Evolutionary conservation across 2,888 invertebrate genomes (phyloP), one percentile per base, ranked within the genome.

Genomic region (Drosophila algonquin): DNA sequence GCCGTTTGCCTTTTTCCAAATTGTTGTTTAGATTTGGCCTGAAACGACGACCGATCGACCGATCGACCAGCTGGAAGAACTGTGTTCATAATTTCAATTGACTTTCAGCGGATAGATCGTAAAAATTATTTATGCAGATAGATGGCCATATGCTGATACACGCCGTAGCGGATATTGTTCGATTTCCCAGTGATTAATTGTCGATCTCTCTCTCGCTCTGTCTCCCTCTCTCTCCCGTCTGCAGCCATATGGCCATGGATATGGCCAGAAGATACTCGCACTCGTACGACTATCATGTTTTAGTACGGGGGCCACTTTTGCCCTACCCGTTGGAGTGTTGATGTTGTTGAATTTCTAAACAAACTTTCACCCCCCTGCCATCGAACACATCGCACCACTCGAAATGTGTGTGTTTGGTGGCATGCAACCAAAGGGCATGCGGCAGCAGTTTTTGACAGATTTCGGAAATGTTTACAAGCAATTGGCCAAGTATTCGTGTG

Each of bases 61-160:
- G 10, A 32, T 4, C 32, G 32, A 35, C 47, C 55, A 46, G 44
- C 56, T 57, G 65, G 46, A 53, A 64, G 61, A 70, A 63, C 75
- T 81, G 75, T 81, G 75, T 74, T 86, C 83, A 85, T 88, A 88
- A 81, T 87, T 86, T 81, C 70, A 69, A 74, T 73, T 76, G 68
- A 73, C 72, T 70, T 68, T 67, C 68, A 47, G 56, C 56, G 48
- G 47, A 10, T 35, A 68, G 68, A 67, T 75, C 60, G 63, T 73
- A 74, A 72, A 72, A 73, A 72, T 72, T 52, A 70, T 70, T 72
- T 59, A 65, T 59, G 74, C 55, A 51, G 35, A 55, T 47, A 48
- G 54, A 59, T 32, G 53, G 27, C 16, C 46, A 30, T 27, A 64
- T 21, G 45, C 52, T 45, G 14, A 44, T 21, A 27, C n/a, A 16